Evolutionary conservation across 2,113 vertebrate genomes (phyloP), one percentile per base, ranked within the genome.

Genomic region (Oryzias curvinotus): DNA sequence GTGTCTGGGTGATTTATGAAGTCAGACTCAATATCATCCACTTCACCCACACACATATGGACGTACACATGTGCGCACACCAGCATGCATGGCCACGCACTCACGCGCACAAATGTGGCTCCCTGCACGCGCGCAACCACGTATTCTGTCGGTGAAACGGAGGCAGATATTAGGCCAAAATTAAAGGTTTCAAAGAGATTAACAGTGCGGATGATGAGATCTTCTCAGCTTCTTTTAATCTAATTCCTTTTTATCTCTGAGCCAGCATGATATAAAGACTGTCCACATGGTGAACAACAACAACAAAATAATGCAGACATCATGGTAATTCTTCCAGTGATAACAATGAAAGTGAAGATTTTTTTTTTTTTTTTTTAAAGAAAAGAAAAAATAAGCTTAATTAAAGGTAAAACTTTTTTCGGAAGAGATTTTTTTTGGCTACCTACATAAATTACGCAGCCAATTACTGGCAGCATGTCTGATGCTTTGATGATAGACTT

Each of bases 1-100:
- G 87, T 88, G 87, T 91, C 90, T 89, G 83, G 86, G 88, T 91
- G 88, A 91, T 91, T 91, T 91, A 91, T 91, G 89, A 90, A 91
- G 90, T 91, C 90, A 90, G 87, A 87, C 86, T 91, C 88, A 89
- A 91, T 90, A 89, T 90, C 87, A 89, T 87, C 84, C 84, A 88
- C 87, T 91, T 91, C 89, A 91, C 88, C 89, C 86, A 91, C 90
- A 88, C 86, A 87, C 88, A 89, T 89, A 89, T 90, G 86, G 84
- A 88, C 87, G 81, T 87, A 85, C 89, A 84, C 87, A 87, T 87
- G 86, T 86, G 87, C 81, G 62, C 85, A 85, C 85, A 83, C 71
- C 73, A 81, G 72, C 85, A 76, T 61, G 73, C 81, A 68, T 81
- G 76, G 71, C 79, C 85, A 78, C 82, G 74, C 76, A 66, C 73